Conservation (phyloP, 2,888 invertebrate species). For the Eristalis pertinax region DNA sequence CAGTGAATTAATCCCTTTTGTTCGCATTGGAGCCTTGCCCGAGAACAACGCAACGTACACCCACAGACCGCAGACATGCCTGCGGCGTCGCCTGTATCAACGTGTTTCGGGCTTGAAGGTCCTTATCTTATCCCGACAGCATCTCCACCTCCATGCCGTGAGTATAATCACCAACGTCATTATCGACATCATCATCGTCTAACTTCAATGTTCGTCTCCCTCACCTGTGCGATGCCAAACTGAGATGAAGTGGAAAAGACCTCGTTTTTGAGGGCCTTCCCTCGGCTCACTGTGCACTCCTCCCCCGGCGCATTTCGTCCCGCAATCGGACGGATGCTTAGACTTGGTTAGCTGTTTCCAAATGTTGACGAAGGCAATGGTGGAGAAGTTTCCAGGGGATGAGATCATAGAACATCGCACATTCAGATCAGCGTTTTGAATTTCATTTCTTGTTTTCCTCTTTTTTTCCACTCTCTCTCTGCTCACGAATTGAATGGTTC, state of each 20-base stretch:
- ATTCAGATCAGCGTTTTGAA: conserved; percentile 64
- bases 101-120: conserved; percentile 15
- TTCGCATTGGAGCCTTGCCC: no score
- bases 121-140: conserved; percentile 21
- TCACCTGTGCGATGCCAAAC: conserved; percentile 37
- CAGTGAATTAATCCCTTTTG: no score
- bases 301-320: not conserved
- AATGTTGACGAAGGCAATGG: conserved; percentile 49
- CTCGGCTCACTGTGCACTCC: not conserved
- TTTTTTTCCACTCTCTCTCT: not conserved
- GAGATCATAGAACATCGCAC: conserved; percentile 65
- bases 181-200: conserved; percentile 40
- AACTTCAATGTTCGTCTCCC: conserved; percentile 51
- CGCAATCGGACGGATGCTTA: not conserved
- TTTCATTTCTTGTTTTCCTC: conserved; percentile 18
- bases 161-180: conserved; percentile 45
- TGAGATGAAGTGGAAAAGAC: conserved; percentile 30
- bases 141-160: conserved; percentile 17
- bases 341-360: conserved; percentile 31
- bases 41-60: no score
- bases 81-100: conserved; percentile 15
- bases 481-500: conserved; percentile 78
- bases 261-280: conserved; percentile 22
- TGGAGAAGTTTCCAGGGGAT: conserved; percentile 11
- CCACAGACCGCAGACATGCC: no score